Conservation (phyloP, 2,888 invertebrate genomes). For the Lottia gigantea region DNA sequence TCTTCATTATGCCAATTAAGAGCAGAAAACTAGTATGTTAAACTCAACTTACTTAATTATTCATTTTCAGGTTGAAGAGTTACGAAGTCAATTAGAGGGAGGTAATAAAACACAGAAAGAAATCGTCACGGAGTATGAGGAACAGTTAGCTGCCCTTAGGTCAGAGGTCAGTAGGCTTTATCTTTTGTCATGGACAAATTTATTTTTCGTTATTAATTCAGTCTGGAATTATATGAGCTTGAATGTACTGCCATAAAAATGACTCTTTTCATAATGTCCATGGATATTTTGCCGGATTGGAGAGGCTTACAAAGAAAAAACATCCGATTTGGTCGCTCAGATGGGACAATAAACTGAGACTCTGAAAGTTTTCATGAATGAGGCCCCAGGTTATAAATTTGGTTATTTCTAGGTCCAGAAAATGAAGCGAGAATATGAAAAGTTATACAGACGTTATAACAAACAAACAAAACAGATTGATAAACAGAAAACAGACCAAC, state of each 20-base stretch:
- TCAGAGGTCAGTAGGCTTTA: constrained; percentile 38
- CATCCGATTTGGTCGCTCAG: no score
- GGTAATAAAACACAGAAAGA: constrained; percentile 51
- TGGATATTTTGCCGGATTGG: no score
- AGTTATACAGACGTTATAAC: constrained; percentile 48
- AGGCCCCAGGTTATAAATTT: no score
- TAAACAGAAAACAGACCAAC: constrained; percentile 17
- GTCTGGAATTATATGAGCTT: no score
- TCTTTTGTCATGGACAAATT: not conserved
- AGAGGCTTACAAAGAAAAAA: no score
- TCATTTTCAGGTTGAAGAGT: constrained; percentile 44
- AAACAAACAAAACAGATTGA: constrained; percentile 48
- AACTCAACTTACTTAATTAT: no score
- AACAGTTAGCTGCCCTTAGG: constrained; percentile 42
- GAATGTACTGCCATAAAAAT: no score
- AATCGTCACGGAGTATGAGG: constrained; percentile 51
- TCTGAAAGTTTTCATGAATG: not conserved
- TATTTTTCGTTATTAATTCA: no score
- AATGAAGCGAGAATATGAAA: constrained; percentile 57
- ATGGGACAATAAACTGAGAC: not conserved
- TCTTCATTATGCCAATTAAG: no score
- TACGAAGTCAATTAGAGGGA: constrained; percentile 47
- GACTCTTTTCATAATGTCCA: no score
- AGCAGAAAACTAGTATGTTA: no score
- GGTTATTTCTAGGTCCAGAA: constrained; percentile 44